These are phyloP conservation scores for Autographa gamma DNA, from an alignment of 2,888 invertebrate species.

Conservation along the genomic window DNA sequence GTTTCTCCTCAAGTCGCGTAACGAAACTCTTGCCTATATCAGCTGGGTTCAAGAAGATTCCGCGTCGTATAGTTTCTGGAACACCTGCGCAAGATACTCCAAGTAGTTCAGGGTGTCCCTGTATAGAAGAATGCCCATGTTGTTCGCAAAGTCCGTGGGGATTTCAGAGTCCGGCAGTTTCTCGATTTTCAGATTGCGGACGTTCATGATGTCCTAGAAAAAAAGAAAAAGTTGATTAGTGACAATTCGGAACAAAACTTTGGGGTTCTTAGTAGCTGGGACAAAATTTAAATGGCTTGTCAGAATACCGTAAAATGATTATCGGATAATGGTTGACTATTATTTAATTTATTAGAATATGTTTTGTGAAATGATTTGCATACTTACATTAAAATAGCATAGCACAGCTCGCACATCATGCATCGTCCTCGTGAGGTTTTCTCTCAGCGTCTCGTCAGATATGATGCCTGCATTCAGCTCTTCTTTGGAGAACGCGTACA, in stretches of 20 bases:
- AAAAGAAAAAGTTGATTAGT: constrained; percentile 38
- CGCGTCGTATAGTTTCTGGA: constrained; percentile 72
- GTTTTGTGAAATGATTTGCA: constrained; percentile 13
- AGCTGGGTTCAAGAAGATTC: constrained; percentile 65
- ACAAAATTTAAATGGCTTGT: no score
- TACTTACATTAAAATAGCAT: constrained; percentile 91
- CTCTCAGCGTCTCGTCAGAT: constrained; percentile 70
- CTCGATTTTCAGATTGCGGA: constrained; percentile 72
- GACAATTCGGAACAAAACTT: not conserved
- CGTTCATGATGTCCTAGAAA: constrained; percentile 79
- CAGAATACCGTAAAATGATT: no score
- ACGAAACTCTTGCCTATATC: constrained; percentile 65
- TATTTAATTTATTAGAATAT: no score
- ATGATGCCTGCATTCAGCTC: constrained; percentile 79
- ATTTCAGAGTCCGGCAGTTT: constrained; percentile 74
- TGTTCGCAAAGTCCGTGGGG: constrained; percentile 66
- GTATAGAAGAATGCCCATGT: constrained; percentile 75
- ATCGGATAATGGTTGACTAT: no score
- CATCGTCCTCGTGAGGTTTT: constrained; percentile 89
- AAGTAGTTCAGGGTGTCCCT: constrained; percentile 82
- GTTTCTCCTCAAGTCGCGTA: constrained; percentile 57
- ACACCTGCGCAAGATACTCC: constrained; percentile 78
- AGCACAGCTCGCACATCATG: constrained; percentile 90
- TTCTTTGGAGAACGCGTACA: constrained; percentile 91
- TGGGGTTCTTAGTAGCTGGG: not conserved